phyloP scores from a whole-genome alignment of 2,888 invertebrate species.

The Calameuta idolon region DNA sequence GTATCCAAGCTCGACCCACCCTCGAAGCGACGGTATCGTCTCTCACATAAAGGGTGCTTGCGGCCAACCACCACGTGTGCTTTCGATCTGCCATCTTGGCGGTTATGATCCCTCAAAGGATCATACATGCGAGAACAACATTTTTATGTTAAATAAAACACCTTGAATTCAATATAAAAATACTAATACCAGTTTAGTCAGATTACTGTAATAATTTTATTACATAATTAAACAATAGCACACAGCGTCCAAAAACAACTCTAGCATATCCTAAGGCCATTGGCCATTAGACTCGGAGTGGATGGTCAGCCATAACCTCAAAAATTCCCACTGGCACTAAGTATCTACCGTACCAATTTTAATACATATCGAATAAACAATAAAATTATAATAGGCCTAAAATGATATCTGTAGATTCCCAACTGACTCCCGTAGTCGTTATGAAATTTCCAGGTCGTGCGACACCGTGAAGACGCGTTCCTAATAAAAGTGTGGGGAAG shows the following conservation, averaged over 20 bases:
- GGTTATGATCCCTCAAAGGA: not conserved
- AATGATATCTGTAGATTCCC: not conserved
- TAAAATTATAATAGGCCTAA: not conserved
- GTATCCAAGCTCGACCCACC: constrained; percentile 54
- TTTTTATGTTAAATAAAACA: not conserved
- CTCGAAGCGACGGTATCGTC: constrained; percentile 33
- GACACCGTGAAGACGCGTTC: not conserved
- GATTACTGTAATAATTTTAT: not conserved
- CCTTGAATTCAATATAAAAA: not conserved
- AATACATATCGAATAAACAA: no score
- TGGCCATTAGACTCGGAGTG: no score
- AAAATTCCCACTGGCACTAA: no score
- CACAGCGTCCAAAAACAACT: no score
- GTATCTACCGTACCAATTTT: no score
- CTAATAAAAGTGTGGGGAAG: not conserved
- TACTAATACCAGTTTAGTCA: not conserved
- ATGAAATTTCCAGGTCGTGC: not conserved
- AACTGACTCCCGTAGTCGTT: not conserved
- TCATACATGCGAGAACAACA: not conserved
- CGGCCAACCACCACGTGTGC: not conserved
- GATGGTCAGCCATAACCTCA: no score
- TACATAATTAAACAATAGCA: no score
- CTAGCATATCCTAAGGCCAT: no score
- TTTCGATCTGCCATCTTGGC: not conserved
- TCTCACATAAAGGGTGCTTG: constrained; percentile 20